These are phyloP conservation scores for Echinarachnius parma DNA, from an alignment of 53 echinoderm and acorn worm species.

Conservation along the genomic window DNA sequence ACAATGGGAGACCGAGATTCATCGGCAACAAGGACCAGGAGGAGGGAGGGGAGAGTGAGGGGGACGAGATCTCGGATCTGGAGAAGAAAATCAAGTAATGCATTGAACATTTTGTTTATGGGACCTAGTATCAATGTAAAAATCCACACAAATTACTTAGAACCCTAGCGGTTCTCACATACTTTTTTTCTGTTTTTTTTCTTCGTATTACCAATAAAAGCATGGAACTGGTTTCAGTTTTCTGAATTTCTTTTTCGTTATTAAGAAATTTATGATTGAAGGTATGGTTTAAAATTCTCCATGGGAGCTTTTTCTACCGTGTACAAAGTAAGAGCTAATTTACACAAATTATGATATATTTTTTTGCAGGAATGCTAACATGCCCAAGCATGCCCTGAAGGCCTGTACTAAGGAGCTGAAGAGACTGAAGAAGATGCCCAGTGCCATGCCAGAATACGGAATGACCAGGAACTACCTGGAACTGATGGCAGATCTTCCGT, in stretches of 20 bases:
- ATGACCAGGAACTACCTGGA: conserved; percentile 95
- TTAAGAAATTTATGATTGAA: too few species aligned
- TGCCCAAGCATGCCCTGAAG: conserved; percentile 86
- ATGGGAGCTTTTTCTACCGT: too few species aligned
- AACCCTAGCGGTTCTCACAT: too few species aligned
- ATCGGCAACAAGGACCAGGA: conserved; percentile 33
- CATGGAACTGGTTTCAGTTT: too few species aligned
- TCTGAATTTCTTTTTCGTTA: too few species aligned
- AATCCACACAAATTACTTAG: too few species aligned
- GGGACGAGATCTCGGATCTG: conserved; percentile 86
- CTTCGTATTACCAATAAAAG: too few species aligned
- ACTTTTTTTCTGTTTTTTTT: too few species aligned
- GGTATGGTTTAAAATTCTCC: too few species aligned
- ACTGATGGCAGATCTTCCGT: conserved; percentile 91
- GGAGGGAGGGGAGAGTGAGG: conserved; percentile 58
- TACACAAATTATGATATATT: neutral
- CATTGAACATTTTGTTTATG: too few species aligned
- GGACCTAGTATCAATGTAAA: too few species aligned
- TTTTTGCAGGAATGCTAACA: conserved; percentile 63
- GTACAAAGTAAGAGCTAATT: too few species aligned
- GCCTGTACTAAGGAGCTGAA: conserved; percentile 89
- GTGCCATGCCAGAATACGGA: conserved; percentile 92
- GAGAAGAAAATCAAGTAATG: conserved; percentile 87
- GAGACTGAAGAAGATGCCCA: conserved; percentile 92
- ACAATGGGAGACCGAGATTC: conserved; percentile 13